Evolutionary conservation across 2,888 invertebrate species (phyloP).

Genomic region (Hypselothyrea guttata): DNA sequence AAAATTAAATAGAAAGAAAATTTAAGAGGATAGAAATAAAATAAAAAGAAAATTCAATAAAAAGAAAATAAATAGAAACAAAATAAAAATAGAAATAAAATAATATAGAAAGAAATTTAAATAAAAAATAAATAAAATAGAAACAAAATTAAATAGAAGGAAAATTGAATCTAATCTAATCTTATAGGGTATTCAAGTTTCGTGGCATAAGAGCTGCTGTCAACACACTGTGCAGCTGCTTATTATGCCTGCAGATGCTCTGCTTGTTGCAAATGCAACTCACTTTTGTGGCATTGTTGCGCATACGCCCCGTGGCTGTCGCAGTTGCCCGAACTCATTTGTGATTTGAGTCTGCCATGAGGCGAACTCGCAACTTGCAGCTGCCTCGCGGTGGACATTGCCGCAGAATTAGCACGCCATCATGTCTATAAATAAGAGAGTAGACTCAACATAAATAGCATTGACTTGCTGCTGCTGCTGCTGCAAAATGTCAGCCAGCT

Average conservation of each 20-base stretch:
- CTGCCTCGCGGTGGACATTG: constrained; percentile 38
- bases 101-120: too few relatives aligned
- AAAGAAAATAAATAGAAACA: too few relatives aligned
- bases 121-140: too few relatives aligned
- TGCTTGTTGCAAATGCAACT: constrained; percentile 10
- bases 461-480: constrained; percentile 34
- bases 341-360: constrained; percentile 4
- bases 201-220: too few relatives aligned
- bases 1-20: too few relatives aligned
- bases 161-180: too few relatives aligned
- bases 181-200: not conserved
- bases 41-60: too few relatives aligned
- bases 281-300: constrained; percentile 62
- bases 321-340: constrained; percentile 56
- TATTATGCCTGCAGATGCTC: constrained; percentile 47
- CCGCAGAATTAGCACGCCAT: constrained; percentile 64
- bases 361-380: constrained; percentile 33
- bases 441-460: constrained; percentile 63
- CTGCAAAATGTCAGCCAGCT: constrained; percentile 66
- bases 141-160: too few relatives aligned
- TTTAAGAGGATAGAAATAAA: too few relatives aligned
- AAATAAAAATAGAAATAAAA: too few relatives aligned
- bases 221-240: constrained; percentile 45
- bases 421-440: constrained; percentile 65
- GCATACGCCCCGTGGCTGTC: constrained; percentile 60